Evolutionary conservation across 2,888 invertebrate species (phyloP).

Genomic region (Netelia virgata): DNA sequence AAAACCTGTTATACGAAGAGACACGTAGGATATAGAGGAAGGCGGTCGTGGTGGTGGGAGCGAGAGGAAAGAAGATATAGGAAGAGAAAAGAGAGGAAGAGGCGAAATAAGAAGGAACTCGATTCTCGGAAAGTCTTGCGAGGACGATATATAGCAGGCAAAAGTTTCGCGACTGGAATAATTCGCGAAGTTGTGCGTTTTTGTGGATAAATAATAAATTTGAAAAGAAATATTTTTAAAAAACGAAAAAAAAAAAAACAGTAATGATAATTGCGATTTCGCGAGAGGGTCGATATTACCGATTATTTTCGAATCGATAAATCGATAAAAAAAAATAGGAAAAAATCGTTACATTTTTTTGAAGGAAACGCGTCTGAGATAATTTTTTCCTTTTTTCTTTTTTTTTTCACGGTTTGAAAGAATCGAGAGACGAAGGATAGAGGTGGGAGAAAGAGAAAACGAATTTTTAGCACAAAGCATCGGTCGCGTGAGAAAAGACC

Average conservation of each 20-base stretch:
- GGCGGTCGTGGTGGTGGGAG: constrained; percentile 4
- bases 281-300: too few species aligned
- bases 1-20: constrained; percentile 62
- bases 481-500: constrained; percentile 66
- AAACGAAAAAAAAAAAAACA: too few species aligned
- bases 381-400: too few species aligned
- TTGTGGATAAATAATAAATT: constrained; percentile 1
- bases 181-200: not conserved
- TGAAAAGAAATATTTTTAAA: not conserved
- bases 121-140: constrained; percentile 55
- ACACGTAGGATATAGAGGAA: constrained; percentile 20
- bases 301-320: not conserved
- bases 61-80: constrained; percentile 30
- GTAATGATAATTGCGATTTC: too few species aligned
- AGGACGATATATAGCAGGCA: constrained; percentile 15
- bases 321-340: not conserved
- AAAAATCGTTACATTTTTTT: not conserved
- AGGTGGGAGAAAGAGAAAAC: constrained; percentile 20
- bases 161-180: constrained; percentile 42
- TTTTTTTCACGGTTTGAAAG: not conserved
- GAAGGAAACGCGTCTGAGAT: not conserved
- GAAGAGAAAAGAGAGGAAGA: constrained; percentile 31
- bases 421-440: constrained; percentile 16
- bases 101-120: constrained; percentile 26
- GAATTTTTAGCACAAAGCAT: constrained; percentile 60